phyloP scores from a whole-genome alignment of 2,888 invertebrate species.

The Dicroscelio sp. region DNA sequence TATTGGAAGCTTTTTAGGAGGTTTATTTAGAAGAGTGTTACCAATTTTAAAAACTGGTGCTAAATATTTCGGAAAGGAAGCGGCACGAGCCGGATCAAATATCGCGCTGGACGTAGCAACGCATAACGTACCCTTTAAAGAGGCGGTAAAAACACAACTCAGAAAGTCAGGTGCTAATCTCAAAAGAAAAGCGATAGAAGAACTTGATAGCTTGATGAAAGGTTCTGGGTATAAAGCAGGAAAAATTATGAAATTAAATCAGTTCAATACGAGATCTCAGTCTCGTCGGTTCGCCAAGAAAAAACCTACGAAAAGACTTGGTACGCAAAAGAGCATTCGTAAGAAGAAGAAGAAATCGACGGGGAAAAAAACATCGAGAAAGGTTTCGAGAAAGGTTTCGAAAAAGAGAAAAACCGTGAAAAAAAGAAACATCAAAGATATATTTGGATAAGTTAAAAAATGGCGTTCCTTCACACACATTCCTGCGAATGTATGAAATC shows the following conservation, averaged over 20 bases:
- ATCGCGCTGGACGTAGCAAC: not conserved
- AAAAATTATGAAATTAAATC: too few relatives aligned
- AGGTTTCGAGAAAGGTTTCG: not conserved
- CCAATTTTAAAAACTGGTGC: not conserved
- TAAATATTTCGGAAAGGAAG: not conserved
- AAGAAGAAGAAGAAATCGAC: not conserved
- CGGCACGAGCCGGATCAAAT: not conserved
- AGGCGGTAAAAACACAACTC: not conserved
- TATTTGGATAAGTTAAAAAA: not conserved
- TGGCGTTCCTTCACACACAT: not conserved
- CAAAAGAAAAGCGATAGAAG: conserved; percentile 19
- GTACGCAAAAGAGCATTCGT: not conserved
- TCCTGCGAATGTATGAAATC: too few relatives aligned
- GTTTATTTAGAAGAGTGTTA: not conserved
- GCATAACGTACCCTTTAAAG: not conserved
- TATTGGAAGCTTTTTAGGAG: conserved; percentile 1
- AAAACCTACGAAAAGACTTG: not conserved
- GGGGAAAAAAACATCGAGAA: not conserved
- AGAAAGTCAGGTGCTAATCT: not conserved
- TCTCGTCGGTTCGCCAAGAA: not conserved
- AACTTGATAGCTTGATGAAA: conserved; percentile 17
- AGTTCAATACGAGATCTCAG: not conserved
- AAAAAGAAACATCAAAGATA: not conserved
- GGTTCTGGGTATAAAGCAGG: not conserved
- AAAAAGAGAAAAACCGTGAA: not conserved